A percentile compares a stretch with the other conserved stretches of the same genome.
Conservation (phyloP, 2,888 invertebrate species). For the Chironomus riparius region DNA sequence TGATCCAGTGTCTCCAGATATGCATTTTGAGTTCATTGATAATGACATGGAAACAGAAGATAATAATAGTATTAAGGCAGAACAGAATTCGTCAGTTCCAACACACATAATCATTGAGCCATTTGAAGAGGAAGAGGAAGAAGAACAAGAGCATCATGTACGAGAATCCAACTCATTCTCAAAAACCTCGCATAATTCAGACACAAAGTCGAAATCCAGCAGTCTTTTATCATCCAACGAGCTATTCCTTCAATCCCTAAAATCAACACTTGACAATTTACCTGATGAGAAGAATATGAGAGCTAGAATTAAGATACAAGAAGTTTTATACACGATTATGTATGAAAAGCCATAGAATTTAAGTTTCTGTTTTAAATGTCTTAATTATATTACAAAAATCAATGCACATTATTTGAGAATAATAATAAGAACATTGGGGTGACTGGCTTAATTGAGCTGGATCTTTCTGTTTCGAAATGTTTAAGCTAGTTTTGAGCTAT, state of each 20-base stretch:
- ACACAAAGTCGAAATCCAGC: not conserved
- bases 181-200: too few species aligned
- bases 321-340: conserved; percentile 5
- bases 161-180: too few species aligned
- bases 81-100: not conserved
- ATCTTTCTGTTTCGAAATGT: not conserved
- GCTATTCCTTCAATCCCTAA: conserved; percentile 7
- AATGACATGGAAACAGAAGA: not conserved
- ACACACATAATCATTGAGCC: conserved; percentile 2
- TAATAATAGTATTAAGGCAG: not conserved
- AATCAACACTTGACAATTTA: not conserved
- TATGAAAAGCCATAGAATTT: not conserved
- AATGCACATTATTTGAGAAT: not conserved
- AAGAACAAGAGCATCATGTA: not conserved
- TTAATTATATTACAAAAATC: not conserved
- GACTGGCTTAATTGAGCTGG: too few species aligned
- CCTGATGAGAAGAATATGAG: conserved; percentile 16
- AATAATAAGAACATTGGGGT: too few species aligned
- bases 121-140: not conserved
- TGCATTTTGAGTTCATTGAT: not conserved
- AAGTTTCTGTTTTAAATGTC: not conserved
- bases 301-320: conserved; percentile 13
- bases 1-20: not conserved
- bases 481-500: not conserved
- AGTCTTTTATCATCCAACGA: not conserved